Base-by-base conservation (phyloP, 1,140 invertebrate genomes). In the Drosophila pruinosa region DNA sequence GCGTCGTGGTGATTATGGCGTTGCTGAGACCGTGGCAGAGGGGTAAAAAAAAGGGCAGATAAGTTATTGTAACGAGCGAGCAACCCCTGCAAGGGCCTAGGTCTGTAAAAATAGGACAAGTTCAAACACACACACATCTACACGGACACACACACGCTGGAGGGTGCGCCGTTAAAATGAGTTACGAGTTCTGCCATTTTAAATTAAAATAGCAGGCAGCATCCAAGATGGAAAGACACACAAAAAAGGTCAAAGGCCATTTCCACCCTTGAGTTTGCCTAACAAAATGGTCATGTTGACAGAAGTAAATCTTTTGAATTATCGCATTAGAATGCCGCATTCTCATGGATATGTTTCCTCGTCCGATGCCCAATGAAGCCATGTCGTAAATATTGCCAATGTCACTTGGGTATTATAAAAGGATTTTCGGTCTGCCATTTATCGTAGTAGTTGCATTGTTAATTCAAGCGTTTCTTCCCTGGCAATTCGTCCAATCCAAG, bases 281-380 rank as follows among this genome's bases (percentile, higher is more conserved):
- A 45, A 82, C 68, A 81, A 79, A 90, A 90, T 90, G 73, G 78
- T 80, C 73, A 90, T 90, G 89, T 90, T 90, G 89, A 90, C 89
- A 90, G 89, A 89, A 86, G 83, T 89, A 90, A 90, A 90, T 90
- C 89, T 90, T 82, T 75, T 90, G 85, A 90, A 90, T 90, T 90
- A 90, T 90, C 81, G 89, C 83, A 90, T 86, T 79, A 86, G 76
- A 86, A 77, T 77, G 80, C 77, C 78, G 63, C 80, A 82, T 82
- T 88, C 82, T 82, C 82, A 82, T 86, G 78, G 80, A 79, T 62
- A 69, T 38, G 31, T 68, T 61, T 38, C 59, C n/a, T 19, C 24
- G 12, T 5, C 8, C 14, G 47, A 54, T 59, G 72, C 47, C 78
- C 82, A 74, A 90, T 90, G 81, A 90, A 90, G 89, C 78, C 78